Base-by-base conservation (phyloP, 2,113 vertebrate species). In the Epinephelus moara region DNA sequence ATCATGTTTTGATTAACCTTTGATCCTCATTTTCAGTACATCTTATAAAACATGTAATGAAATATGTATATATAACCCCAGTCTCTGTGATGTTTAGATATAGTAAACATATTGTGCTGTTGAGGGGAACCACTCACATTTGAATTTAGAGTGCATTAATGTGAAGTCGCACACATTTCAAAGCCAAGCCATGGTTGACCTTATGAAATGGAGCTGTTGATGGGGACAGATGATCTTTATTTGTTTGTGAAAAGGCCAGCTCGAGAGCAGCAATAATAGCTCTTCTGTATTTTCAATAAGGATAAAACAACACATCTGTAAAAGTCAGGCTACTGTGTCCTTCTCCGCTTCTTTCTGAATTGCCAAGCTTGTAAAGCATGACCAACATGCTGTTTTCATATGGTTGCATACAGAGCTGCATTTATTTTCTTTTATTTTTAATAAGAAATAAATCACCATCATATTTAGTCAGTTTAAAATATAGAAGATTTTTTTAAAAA, bases 211-310 rank as follows among this genome's bases (percentile, higher is more conserved):
- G 61, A 72, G 53, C 50, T 45, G 76, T 89, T 49, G 61, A 89
- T 86, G 78, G 68, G 77, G 70, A 89, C 59, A 49, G 67, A 90
- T 90, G 87, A 85, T 84, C 80, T 84, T 71, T 88, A 88, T 91
- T 90, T 90, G 84, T 91, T 82, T 78, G 73, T 78, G 73, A 74
- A 94, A 93, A 92, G 89, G 87, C 80, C 89, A 85, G 21, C 40
- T 14, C n/a, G 61, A 83, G 64, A 88, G 69, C 1, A 18, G 70
- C 64, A 64, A 74, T 81, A 88, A 86, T 70, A 52, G 62, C 78
- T 77, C 40, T 45, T 76, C 71, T 67, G 59, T 67, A 75, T 67
- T 78, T 64, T 74, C 67, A 21, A 60, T 89, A 82, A 86, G 78
- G 57, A 85, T 67, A 56, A 57, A 77, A 61, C 76, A 76, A 50